Percentiles rank a stretch among this genome's conserved stretches.
Conservation (phyloP, 2,113 vertebrate genomes). For the Drymodes brunneopygia region DNA sequence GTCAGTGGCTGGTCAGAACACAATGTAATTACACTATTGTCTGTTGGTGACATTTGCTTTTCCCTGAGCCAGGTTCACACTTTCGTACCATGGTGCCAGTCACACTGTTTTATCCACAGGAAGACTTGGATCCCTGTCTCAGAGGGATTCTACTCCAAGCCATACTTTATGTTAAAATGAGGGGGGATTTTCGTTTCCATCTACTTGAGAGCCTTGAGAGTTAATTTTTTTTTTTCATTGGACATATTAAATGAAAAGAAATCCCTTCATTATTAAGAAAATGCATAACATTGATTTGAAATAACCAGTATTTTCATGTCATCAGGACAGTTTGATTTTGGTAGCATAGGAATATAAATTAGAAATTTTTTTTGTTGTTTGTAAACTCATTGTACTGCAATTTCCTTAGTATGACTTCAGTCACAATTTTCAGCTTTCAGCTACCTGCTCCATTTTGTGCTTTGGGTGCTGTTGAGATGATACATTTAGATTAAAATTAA, state of each 20-base stretch:
- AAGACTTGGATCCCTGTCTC: background rate
- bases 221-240: background rate
- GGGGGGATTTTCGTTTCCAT: accelerated
- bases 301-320: background rate
- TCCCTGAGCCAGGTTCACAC: background rate
- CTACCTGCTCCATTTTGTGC: background rate
- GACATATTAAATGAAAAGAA: background rate
- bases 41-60: background rate
- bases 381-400: background rate
- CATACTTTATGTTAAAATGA: background rate
- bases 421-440: background rate
- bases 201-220: background rate
- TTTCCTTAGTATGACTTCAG: background rate
- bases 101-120: background rate
- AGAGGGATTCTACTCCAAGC: background rate
- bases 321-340: background rate
- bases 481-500: background rate
- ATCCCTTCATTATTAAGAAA: background rate
- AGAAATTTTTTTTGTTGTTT: background rate
- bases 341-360: background rate
- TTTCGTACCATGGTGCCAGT: background rate
- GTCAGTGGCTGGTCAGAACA: background rate
- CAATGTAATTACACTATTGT: background rate
- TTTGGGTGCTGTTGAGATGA: background rate
- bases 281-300: background rate